A percentile compares a stretch with the other conserved stretches of the same genome.
Evolutionary conservation across 2,113 vertebrate species (phyloP).

Genomic region (Dasyurus viverrinus): DNA sequence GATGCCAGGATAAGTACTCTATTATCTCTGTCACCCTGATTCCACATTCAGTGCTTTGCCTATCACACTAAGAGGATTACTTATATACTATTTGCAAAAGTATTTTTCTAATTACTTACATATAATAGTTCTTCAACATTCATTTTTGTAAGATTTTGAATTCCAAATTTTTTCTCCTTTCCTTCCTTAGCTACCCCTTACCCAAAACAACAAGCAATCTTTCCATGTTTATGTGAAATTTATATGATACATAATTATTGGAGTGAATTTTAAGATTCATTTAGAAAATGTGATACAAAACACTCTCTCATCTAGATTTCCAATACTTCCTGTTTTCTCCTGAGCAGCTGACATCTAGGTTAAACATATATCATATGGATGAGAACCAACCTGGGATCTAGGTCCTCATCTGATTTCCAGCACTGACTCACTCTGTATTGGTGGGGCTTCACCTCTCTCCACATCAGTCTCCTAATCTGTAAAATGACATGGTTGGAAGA

Average conservation of each 20-base stretch:
- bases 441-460: not conserved
- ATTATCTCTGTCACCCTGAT: too few relatives aligned
- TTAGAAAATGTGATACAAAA: not conserved
- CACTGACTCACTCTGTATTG: not conserved
- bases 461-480: not conserved
- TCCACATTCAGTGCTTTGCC: too few relatives aligned
- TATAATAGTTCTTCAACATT: too few relatives aligned
- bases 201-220: too few relatives aligned
- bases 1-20: too few relatives aligned
- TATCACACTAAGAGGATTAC: too few relatives aligned
- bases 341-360: not conserved
- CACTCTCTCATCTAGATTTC: not conserved
- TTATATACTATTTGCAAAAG: too few relatives aligned
- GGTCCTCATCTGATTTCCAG: not conserved
- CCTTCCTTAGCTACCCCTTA: too few relatives aligned
- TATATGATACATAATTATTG: not conserved
- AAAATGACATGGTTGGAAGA: not conserved
- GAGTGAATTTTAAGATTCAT: not conserved
- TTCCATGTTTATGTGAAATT: not conserved
- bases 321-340: not conserved
- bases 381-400: not conserved
- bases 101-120: too few relatives aligned
- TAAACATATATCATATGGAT: not conserved
- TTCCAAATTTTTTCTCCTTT: too few relatives aligned
- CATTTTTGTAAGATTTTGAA: too few relatives aligned